These are phyloP conservation scores for Columba livia DNA, from an alignment of 2,113 vertebrate species.

Conservation along the genomic window DNA sequence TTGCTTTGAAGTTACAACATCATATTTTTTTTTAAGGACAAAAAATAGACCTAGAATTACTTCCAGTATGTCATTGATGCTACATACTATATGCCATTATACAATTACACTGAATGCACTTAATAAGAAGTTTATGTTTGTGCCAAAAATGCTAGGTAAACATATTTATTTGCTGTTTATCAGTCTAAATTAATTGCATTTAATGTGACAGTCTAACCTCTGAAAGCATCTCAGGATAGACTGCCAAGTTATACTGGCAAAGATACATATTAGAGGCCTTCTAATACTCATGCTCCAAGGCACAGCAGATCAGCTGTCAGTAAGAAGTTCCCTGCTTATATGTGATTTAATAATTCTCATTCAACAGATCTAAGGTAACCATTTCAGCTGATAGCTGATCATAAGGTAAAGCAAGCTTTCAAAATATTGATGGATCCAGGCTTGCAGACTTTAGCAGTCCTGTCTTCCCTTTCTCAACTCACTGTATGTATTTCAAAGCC, in stretches of 20 bases:
- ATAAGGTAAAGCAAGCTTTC: conserved; percentile 12
- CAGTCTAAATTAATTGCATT: background rate
- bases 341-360: conserved; percentile 13
- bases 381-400: conserved; percentile 2
- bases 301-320: background rate
- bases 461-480: background rate
- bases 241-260: background rate
- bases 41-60: background rate
- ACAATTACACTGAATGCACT: background rate
- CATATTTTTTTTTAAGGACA: background rate
- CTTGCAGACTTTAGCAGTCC: background rate
- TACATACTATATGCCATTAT: background rate
- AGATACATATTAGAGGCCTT: background rate
- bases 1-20: background rate
- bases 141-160: conserved; percentile 18
- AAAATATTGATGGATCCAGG: background rate
- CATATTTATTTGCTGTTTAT: background rate
- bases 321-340: background rate
- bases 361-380: background rate
- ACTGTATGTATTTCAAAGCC: background rate
- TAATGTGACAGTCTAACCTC: background rate
- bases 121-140: conserved; percentile 18
- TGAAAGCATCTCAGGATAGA: background rate
- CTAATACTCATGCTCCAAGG: background rate
- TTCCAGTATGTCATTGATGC: background rate